A percentile compares a stretch with the other conserved stretches of the same genome.
phyloP scores from a whole-genome alignment of 2,113 vertebrate species.

The Lota lota region DNA sequence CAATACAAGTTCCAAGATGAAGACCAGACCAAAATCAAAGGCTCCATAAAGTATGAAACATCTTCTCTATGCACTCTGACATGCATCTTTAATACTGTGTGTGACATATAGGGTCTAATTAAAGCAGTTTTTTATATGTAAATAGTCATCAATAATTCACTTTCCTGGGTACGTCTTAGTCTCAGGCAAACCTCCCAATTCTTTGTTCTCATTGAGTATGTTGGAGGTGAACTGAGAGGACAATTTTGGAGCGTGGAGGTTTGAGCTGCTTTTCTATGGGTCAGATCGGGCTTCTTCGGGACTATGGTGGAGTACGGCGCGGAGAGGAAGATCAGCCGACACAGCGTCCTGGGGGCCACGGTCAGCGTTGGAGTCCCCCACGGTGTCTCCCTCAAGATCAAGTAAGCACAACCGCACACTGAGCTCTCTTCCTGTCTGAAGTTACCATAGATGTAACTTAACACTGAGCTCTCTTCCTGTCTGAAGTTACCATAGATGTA shows the following conservation, averaged over 20 bases:
- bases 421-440: too few species aligned
- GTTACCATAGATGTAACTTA: too few species aligned
- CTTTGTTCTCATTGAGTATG: neutral
- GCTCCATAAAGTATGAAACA: slow-evolving; percentile 87
- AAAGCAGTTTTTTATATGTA: neutral
- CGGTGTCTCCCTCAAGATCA: slow-evolving; percentile 95
- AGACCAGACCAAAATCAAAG: slow-evolving; percentile 93
- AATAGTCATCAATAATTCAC: neutral
- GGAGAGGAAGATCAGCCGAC: slow-evolving; percentile 95
- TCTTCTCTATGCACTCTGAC: slow-evolving; percentile 3
- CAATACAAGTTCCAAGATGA: slow-evolving; percentile 99
- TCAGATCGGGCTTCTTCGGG: slow-evolving; percentile 93
- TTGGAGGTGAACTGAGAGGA: too few species aligned
- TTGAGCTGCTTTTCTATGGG: slow-evolving; percentile 28
- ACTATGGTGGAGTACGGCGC: slow-evolving; percentile 94
- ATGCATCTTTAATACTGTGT: neutral
- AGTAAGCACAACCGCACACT: slow-evolving; percentile 72
- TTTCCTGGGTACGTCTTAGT: neutral
- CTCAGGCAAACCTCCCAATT: neutral
- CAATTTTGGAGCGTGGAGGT: neutral
- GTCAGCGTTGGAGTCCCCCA: slow-evolving; percentile 94
- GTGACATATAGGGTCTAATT: too few species aligned
- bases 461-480: too few species aligned
- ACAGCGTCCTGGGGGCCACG: slow-evolving; percentile 89
- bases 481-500: too few species aligned